Evolutionary conservation across 2,113 vertebrate species (phyloP), one percentile per base, ranked within the genome.

Genomic region (Brienomyrus longianalis): DNA sequence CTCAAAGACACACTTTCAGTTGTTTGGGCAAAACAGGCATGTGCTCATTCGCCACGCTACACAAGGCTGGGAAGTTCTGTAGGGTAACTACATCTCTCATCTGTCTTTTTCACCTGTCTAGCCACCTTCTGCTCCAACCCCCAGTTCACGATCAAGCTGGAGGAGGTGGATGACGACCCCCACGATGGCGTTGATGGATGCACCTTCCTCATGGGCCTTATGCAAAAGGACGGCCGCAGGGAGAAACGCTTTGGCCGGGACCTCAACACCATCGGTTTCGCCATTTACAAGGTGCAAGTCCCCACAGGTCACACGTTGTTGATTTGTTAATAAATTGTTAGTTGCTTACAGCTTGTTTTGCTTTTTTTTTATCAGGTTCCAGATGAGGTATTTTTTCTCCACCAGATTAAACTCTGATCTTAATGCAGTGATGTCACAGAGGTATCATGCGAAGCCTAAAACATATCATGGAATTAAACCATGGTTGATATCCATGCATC

Each of bases 101-200:
- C 92, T 91, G 39, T 90, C 74, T 13, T 19, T 77, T 85, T 88
- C n/a, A 54, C 47, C 86, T 77, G 48, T 84, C 21, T 87, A 95
- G 95, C 92, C 52, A 95, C 94, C 0, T 96, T 95, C 89, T 95
- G 94, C 92, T 95, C 94, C 48, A 95, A 95, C 92, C 94, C 94
- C 43, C 95, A 95, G 92, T 96, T 93, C 89, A 80, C 92, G 3
- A 92, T 96, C 50, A 91, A 90, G 1, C 90, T 96, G 84, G 91
- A 94, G 0, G 93, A 94, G 0, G 89, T 89, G 2, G 95, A 96
- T 8, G 93, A 94, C 0, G 94, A 94, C 5, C 91, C 93, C 3
- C 62, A 93, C 0, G 94, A 94, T 0, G 91, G 88, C 0, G 83
- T 93, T 31, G 91, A 93, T 0, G 94, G 94, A 47, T 95, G 95